Conservation (phyloP, 37 sponge, comb jelly and placozoan genomes). For the Crambe crambe region DNA sequence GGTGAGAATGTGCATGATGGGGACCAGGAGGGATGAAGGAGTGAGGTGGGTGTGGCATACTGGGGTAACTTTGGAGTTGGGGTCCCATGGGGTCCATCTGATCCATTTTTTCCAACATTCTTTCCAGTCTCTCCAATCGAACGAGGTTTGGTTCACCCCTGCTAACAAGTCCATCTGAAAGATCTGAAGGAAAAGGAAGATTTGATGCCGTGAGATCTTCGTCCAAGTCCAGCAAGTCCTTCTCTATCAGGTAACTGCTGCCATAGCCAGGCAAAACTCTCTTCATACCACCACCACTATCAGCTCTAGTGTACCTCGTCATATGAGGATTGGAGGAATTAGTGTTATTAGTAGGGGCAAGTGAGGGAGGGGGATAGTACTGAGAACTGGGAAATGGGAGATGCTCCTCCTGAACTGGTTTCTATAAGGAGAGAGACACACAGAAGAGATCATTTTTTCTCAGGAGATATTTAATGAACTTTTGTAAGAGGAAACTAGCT, state of each 20-base stretch:
- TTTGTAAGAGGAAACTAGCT: background rate
- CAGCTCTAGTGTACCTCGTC: background rate
- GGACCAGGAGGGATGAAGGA: background rate
- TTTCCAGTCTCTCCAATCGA: background rate
- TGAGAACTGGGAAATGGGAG: background rate
- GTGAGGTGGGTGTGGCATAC: slow-evolving; percentile 3
- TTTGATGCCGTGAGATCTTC: background rate
- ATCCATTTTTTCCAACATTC: slow-evolving; percentile 23
- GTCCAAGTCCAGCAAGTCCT: slow-evolving; percentile 24
- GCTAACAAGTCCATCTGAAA: background rate
- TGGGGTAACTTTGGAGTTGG: background rate
- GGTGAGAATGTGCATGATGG: background rate
- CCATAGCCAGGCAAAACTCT: too few species aligned
- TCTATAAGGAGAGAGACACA: background rate
- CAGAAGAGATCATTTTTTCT: too few species aligned
- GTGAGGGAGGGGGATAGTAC: background rate
- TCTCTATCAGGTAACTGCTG: slow-evolving; percentile 33
- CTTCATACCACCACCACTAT: too few species aligned
- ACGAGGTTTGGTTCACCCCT: background rate
- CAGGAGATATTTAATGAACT: too few species aligned
- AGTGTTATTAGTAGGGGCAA: background rate
- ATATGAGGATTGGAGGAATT: background rate
- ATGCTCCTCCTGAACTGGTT: background rate
- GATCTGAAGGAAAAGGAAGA: background rate
- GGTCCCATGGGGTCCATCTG: background rate